These are phyloP conservation scores for Mythimna lalbum DNA, from an alignment of 2,888 invertebrate species.

Conservation along the genomic window DNA sequence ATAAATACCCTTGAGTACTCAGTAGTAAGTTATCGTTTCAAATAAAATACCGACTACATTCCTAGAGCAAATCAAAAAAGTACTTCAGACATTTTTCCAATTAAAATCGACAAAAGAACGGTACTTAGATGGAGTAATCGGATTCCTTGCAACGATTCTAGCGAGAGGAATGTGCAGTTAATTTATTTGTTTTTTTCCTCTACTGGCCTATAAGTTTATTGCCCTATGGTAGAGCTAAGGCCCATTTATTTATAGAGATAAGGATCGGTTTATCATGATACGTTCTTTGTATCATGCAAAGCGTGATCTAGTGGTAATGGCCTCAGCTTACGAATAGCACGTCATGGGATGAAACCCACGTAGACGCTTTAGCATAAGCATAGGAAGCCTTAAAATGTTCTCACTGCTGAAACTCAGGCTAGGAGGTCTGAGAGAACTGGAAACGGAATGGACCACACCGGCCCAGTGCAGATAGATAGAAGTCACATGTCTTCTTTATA, in stretches of 20 bases:
- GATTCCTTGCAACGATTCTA: constrained; percentile 26
- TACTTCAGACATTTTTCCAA: constrained; percentile 26
- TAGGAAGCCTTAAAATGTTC: too few species aligned
- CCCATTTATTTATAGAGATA: too few species aligned
- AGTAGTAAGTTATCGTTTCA: background rate
- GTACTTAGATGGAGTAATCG: constrained; percentile 12
- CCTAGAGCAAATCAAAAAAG: constrained; percentile 7
- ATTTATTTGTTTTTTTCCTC: background rate
- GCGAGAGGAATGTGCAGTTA: constrained; percentile 7
- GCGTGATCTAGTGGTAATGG: too few species aligned
- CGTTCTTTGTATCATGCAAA: background rate
- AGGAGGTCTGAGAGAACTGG: too few species aligned
- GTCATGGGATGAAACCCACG: background rate
- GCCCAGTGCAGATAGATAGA: too few species aligned
- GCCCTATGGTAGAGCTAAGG: background rate
- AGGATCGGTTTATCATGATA: too few species aligned
- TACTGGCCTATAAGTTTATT: background rate
- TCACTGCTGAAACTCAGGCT: too few species aligned
- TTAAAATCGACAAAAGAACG: constrained; percentile 21
- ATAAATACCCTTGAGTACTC: background rate
- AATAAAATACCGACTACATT: constrained; percentile 17
- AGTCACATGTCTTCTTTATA: too few species aligned
- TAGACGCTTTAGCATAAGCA: too few species aligned
- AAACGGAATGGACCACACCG: too few species aligned
- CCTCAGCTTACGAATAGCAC: too few species aligned